Evolutionary conservation across 2,113 vertebrate genomes (phyloP).

Genomic region (Labeo rohita): DNA sequence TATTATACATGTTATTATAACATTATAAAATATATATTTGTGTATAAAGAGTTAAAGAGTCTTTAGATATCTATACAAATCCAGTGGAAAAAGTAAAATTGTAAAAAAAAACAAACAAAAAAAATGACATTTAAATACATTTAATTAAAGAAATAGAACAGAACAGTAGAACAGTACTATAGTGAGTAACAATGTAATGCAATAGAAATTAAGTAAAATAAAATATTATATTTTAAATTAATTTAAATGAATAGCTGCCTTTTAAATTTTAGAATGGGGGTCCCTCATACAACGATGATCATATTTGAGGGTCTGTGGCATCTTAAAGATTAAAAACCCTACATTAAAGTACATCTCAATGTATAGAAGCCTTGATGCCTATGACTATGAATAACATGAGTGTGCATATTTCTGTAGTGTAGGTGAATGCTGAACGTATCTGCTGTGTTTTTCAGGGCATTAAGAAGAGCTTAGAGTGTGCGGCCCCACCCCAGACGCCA

Average conservation of each 20-base stretch:
- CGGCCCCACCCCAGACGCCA: constrained; percentile 34
- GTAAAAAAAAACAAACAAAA: too few relatives aligned
- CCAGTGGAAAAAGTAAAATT: too few relatives aligned
- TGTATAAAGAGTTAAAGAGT: too few relatives aligned
- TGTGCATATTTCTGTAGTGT: not conserved
- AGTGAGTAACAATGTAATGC: too few relatives aligned
- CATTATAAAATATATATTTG: too few relatives aligned
- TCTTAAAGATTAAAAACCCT: not conserved
- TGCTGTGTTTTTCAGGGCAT: constrained; percentile 38
- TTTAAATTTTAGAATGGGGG: not conserved
- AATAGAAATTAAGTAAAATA: too few relatives aligned
- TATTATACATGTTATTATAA: too few relatives aligned
- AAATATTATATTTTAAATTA: too few relatives aligned
- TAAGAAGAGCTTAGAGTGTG: constrained; percentile 32
- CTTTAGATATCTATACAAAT: too few relatives aligned
- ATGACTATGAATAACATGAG: not conserved
- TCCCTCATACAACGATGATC: not conserved
- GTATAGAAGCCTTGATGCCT: not conserved
- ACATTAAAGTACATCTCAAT: not conserved
- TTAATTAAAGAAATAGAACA: too few relatives aligned
- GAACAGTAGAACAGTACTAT: too few relatives aligned
- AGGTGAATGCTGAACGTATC: constrained; percentile 12
- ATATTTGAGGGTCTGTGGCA: not conserved
- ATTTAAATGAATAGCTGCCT: not conserved
- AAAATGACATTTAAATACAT: too few relatives aligned